Evolutionary conservation across 2,113 vertebrate species (phyloP).

Genomic region (Ageneiosus marmoratus): DNA sequence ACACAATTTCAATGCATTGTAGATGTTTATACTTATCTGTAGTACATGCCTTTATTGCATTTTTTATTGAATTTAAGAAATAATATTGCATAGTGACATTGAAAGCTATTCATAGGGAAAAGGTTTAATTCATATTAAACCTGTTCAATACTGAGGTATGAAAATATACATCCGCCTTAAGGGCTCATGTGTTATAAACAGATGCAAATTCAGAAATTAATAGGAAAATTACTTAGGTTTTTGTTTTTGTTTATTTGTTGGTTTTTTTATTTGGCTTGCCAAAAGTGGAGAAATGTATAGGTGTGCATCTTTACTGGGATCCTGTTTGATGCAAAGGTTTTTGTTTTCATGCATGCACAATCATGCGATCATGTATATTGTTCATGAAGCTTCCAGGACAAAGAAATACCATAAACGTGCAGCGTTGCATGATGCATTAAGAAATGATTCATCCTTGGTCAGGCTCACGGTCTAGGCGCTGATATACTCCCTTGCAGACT

Average conservation of each 20-base stretch:
- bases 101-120: not conserved
- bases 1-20: not conserved
- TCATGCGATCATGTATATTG: not conserved
- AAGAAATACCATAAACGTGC: not conserved
- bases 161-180: too few relatives aligned
- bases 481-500: too few relatives aligned
- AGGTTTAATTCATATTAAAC: not conserved
- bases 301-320: not conserved
- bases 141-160: too few relatives aligned
- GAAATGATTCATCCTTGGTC: not conserved
- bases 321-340: not conserved
- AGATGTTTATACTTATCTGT: not conserved
- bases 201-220: not conserved
- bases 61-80: not conserved
- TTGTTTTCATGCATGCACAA: not conserved
- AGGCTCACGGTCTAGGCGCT: not conserved
- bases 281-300: not conserved
- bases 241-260: not conserved
- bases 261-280: not conserved
- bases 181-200: not conserved
- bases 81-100: not conserved
- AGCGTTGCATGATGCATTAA: not conserved
- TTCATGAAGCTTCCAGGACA: not conserved
- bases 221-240: not conserved
- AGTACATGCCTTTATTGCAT: not conserved